These are phyloP conservation scores for Acanthococcus lagerstroemiae DNA, from an alignment of 2,888 invertebrate genomes.

Conservation along the genomic window DNA sequence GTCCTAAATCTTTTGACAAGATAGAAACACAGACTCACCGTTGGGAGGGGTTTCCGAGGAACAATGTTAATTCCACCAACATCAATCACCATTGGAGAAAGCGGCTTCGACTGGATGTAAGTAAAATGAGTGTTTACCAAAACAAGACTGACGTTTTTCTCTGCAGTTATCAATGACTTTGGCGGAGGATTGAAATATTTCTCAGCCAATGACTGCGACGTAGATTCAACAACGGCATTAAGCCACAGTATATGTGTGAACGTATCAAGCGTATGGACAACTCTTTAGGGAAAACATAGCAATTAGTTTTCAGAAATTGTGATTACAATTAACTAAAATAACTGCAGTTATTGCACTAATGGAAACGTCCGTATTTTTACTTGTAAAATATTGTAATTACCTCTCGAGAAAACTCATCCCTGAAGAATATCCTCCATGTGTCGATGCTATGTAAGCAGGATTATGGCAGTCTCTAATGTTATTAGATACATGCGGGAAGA, in stretches of 20 bases:
- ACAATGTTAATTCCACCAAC: slow-evolving; percentile 1
- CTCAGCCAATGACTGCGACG: not conserved
- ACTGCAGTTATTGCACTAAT: too few relatives aligned
- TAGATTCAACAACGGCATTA: not conserved
- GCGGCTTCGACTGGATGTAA: not conserved
- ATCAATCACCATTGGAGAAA: slow-evolving; percentile 4
- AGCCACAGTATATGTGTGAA: not conserved
- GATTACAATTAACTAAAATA: too few relatives aligned
- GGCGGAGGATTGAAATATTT: not conserved
- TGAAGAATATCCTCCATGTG: slow-evolving; percentile 14
- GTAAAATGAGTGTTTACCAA: slow-evolving; percentile 12
- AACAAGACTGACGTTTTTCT: slow-evolving; percentile 1
- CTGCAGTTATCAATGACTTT: not conserved
- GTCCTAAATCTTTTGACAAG: too few relatives aligned
- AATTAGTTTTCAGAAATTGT: too few relatives aligned
- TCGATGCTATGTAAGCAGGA: slow-evolving; percentile 11
- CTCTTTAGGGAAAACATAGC: not conserved
- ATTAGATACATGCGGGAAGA: slow-evolving; percentile 53
- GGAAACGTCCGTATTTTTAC: too few relatives aligned
- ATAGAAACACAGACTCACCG: too few relatives aligned
- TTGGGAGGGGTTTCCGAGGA: not conserved
- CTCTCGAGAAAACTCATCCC: slow-evolving; percentile 41
- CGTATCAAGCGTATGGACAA: not conserved
- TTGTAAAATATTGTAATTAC: not conserved
- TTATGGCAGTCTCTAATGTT: slow-evolving; percentile 12